These are phyloP conservation scores for Muntiacus reevesi DNA, from an alignment of 2,113 vertebrate genomes.

Conservation along the genomic window DNA sequence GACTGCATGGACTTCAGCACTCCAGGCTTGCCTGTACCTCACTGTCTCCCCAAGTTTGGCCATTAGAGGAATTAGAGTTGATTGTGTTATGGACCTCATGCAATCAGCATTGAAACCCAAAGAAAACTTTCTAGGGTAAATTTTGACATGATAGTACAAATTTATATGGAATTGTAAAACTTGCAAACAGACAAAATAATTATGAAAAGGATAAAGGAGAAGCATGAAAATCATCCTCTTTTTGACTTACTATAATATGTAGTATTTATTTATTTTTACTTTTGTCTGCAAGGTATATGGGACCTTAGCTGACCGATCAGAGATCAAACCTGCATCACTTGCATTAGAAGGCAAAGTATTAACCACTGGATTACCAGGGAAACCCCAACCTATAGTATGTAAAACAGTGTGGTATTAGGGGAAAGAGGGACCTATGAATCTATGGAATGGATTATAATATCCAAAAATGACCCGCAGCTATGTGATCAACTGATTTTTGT, in stretches of 20 bases:
- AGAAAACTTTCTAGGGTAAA: background rate
- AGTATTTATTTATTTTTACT: background rate
- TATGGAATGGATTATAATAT: background rate
- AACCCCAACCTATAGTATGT: too few species aligned
- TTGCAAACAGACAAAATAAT: background rate
- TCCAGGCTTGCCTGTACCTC: too few species aligned
- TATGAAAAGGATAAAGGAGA: background rate
- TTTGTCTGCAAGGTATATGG: too few species aligned
- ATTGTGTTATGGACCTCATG: background rate
- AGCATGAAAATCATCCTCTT: background rate
- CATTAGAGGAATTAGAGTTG: background rate
- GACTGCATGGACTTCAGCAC: too few species aligned
- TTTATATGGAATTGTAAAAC: background rate
- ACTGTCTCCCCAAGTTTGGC: too few species aligned
- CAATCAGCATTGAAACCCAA: background rate
- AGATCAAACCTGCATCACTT: too few species aligned
- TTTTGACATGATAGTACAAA: background rate
- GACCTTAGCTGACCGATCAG: too few species aligned
- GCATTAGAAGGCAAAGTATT: too few species aligned
- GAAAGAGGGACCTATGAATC: background rate
- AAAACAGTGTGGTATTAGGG: background rate
- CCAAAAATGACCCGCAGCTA: background rate
- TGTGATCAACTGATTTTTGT: background rate
- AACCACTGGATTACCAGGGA: too few species aligned
- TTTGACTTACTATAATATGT: background rate